Conservation (phyloP, 2,888 invertebrate genomes). For the Coelopa pilipes region DNA sequence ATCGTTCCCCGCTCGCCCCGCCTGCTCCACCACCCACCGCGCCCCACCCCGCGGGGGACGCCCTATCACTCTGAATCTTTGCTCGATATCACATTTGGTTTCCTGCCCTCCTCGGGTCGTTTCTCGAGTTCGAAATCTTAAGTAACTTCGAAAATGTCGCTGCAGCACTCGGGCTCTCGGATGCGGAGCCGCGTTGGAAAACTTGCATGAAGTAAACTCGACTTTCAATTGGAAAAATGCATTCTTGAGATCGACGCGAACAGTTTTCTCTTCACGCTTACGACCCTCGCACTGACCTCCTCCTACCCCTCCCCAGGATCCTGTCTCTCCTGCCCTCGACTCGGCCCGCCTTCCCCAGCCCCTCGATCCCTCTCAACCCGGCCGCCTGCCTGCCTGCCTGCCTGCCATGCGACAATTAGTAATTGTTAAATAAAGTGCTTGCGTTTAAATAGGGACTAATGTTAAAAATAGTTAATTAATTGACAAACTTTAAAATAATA, state of each 20-base stretch:
- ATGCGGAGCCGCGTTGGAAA: too few species aligned
- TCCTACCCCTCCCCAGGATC: constrained; percentile 20
- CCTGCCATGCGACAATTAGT: constrained; percentile 27
- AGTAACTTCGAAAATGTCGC: background rate
- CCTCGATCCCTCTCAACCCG: background rate
- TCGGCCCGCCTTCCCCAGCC: background rate
- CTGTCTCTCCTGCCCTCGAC: constrained; percentile 4
- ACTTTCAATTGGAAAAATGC: constrained; percentile 25
- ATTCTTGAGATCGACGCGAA: constrained; percentile 30
- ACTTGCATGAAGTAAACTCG: too few species aligned
- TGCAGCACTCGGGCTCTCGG: too few species aligned
- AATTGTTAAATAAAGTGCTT: constrained; percentile 30
- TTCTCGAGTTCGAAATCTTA: background rate
- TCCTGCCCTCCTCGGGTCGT: background rate
- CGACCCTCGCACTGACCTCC: constrained; percentile 11
- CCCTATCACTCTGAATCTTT: constrained; percentile 20
- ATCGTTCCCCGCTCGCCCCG: constrained; percentile 33
- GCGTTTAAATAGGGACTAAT: constrained; percentile 33
- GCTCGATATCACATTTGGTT: constrained; percentile 1
- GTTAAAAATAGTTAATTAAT: constrained; percentile 46
- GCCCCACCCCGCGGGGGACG: background rate
- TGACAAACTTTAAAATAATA: constrained; percentile 49
- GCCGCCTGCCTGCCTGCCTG: background rate
- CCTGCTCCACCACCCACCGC: background rate
- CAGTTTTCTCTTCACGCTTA: constrained; percentile 6